Percentiles rank a stretch among this genome's conserved stretches.
Evolutionary conservation across 2,113 vertebrate species (phyloP).

Genomic region (Chionis minor): DNA sequence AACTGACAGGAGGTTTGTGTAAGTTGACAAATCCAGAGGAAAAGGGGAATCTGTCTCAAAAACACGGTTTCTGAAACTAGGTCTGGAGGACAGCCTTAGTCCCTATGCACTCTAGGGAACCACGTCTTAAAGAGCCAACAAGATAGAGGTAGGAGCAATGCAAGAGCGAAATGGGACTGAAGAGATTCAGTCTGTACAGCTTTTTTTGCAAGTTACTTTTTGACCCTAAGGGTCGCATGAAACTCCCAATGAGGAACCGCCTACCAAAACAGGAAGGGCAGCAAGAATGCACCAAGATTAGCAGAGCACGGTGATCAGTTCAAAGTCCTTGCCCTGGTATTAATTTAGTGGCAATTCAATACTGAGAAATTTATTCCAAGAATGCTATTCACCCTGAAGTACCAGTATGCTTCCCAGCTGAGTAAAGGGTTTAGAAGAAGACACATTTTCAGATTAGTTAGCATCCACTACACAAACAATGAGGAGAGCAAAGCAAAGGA

Average conservation of each 20-base stretch:
- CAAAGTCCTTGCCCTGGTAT: too few species aligned
- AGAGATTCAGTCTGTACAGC: background rate
- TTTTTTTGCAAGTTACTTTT: background rate
- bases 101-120: background rate
- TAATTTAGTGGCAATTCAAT: background rate
- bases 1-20: background rate
- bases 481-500: background rate
- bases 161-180: background rate
- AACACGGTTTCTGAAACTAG: background rate
- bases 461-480: background rate
- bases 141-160: background rate
- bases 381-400: background rate
- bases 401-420: background rate
- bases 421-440: background rate
- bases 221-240: background rate
- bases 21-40: background rate
- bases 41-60: background rate
- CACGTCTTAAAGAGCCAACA: background rate
- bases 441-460: background rate
- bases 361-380: background rate
- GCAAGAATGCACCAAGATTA: accelerated
- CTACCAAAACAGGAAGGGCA: background rate
- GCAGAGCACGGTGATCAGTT: background rate
- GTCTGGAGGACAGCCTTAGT: background rate
- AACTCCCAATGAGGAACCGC: background rate